Evolutionary conservation across 2,113 vertebrate species (phyloP).

Genomic region (Bos javanicus): DNA sequence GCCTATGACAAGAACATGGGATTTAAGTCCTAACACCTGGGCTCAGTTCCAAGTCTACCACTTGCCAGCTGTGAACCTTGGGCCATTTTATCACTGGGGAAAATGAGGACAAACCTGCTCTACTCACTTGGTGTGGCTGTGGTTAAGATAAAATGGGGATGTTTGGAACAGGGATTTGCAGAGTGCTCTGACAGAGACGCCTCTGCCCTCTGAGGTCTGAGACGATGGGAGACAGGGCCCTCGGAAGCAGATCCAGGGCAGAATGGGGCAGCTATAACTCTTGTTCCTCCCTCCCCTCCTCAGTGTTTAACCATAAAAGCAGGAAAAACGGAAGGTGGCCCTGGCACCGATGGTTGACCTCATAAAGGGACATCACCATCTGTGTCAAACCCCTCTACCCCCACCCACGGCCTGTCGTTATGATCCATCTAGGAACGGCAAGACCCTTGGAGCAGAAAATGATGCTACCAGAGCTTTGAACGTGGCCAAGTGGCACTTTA

Average conservation of each 20-base stretch:
- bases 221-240: background rate
- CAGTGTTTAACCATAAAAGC: background rate
- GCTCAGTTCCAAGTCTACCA: background rate
- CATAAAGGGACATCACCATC: background rate
- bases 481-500: background rate
- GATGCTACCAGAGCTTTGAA: background rate
- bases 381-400: background rate
- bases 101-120: background rate
- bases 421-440: background rate
- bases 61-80: background rate
- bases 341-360: background rate
- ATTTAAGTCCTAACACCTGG: background rate
- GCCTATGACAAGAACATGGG: background rate
- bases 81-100: background rate
- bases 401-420: too few species aligned
- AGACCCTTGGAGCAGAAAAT: background rate
- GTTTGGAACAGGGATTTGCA: background rate
- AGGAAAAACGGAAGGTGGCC: background rate
- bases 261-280: background rate
- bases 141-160: background rate
- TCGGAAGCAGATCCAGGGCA: background rate
- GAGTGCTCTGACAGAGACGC: background rate
- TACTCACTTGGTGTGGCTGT: background rate
- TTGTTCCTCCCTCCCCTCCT: background rate
- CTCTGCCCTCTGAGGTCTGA: background rate